Conservation (phyloP, 2,888 invertebrate genomes). For the Pseudococcus viburni region DNA sequence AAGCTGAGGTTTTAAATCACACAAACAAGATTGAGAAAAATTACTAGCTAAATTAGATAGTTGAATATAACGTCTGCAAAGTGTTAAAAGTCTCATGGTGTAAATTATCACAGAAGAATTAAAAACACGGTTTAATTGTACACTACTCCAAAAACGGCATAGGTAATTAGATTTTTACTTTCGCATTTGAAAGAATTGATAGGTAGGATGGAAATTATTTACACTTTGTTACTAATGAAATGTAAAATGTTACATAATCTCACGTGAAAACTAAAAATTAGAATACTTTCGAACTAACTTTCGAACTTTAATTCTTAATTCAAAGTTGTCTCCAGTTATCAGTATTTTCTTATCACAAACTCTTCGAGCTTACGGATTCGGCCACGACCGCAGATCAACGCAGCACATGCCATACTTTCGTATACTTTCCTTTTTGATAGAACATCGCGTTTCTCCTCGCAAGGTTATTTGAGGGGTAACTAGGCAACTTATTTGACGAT, state of each 20-base stretch:
- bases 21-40: background rate
- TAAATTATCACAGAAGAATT: background rate
- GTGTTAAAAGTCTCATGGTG: constrained; percentile 5
- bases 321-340: background rate
- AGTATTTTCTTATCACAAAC: background rate
- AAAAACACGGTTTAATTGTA: background rate
- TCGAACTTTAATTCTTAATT: no score
- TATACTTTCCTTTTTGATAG: no score
- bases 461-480: background rate
- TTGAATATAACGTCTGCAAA: background rate
- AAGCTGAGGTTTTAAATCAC: background rate
- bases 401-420: no score
- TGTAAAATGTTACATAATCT: background rate
- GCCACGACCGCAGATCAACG: background rate
- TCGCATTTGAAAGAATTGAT: background rate
- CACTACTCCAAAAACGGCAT: background rate
- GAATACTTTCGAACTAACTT: background rate
- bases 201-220: background rate
- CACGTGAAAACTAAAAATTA: background rate
- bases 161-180: background rate
- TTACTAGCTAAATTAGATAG: background rate
- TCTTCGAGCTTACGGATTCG: background rate
- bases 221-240: background rate
- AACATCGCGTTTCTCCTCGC: no score
- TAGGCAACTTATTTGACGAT: background rate